Base-by-base conservation (phyloP, 1,140 invertebrate genomes). In the Gryllus bimaculatus region DNA sequence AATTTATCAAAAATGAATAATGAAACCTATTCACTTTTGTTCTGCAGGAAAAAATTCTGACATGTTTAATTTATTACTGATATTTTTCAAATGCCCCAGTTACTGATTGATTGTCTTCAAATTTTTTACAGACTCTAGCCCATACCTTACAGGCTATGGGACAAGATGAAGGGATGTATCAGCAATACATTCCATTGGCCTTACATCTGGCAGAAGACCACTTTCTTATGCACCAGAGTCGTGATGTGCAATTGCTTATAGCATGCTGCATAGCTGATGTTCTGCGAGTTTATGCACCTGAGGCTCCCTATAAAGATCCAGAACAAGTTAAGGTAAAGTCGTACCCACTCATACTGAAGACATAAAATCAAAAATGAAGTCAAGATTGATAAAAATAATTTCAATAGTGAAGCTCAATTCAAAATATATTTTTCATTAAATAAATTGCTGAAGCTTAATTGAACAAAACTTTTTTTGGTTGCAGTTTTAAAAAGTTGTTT, bases 211-310 rank as follows among this genome's bases (percentile, higher is more conserved):
- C 96, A 2, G 94, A 97, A 83, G 96, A 98, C 80, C 93, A 93
- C 84, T 99, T 98, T 85, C 87, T 98, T 80, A 92, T 93, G 80
- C 96, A 99, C 87, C 89, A 89, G 54, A 97, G 94, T 80, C 92
- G 94, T 83, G 97, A 99, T 88, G 96, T 99, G 0, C 94, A 98
- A 84, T 87, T 99, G 75, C 86, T 98, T 7, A 95, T 98, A 82
- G 97, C 97, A 0, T 99, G 97, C 85, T 98, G 97, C 84, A 96
- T 99, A 83, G 97, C 97, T 47, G 97, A 99, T 87, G 95, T 99
- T 39, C 90, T 99, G 73, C 87, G 97, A 80, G 95, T 99, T n/a
- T 99, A 98, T 88, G 97, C 97, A 10, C 97, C 97, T n/a, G 97
- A 98, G 85, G 96, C 97, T 80, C 97, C 97, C 0, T 99, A 98